Evolutionary conservation across 2,113 vertebrate species (phyloP).

Genomic region (Psittacula cyanocephala): DNA sequence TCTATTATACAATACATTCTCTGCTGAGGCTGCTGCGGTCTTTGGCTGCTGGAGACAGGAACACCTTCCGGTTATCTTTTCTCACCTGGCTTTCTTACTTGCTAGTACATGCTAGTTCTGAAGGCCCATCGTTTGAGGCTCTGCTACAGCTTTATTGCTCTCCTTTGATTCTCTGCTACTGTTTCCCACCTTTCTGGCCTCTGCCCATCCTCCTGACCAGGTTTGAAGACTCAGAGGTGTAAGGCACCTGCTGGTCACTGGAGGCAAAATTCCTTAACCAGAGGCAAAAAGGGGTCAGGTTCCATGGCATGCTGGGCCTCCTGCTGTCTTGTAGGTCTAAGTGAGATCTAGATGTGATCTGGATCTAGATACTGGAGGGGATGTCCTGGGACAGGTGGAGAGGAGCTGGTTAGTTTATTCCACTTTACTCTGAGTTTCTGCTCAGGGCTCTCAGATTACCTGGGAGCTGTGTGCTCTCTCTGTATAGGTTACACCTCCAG

Average conservation of each 20-base stretch:
- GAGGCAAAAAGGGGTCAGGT: background rate
- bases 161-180: background rate
- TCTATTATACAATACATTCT: background rate
- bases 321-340: background rate
- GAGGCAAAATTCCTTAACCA: background rate
- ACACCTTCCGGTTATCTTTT: background rate
- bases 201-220: background rate
- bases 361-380: background rate
- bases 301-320: background rate
- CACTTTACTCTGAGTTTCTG: background rate
- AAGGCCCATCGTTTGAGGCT: background rate
- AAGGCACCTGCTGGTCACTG: background rate
- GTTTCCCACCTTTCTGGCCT: background rate
- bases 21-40: background rate
- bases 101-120: background rate
- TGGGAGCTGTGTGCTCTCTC: background rate
- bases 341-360: background rate
- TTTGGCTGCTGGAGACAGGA: background rate
- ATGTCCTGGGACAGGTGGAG: background rate
- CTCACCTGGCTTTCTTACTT: background rate
- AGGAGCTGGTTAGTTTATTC: background rate
- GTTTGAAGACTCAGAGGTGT: background rate
- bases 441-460: background rate
- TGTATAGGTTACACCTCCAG: slow-evolving; percentile 55
- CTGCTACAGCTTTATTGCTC: background rate